Conservation (phyloP, 2,797 vertebrate species). For the Paramormyrops hopkinsi region DNA sequence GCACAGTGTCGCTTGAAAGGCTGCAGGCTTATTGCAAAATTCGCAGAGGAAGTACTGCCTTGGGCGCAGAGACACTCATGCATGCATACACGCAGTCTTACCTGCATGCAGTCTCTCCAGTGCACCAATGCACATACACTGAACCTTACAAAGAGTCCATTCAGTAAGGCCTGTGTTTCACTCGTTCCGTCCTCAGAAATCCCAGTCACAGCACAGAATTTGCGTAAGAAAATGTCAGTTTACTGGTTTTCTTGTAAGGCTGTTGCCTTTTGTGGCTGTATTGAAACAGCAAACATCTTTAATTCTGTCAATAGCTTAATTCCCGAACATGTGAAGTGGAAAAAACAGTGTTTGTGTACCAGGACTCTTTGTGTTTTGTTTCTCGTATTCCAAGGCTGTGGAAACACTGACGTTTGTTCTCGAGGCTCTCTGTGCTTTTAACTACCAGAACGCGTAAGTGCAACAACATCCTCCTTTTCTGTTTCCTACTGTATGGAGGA, state of each 20-base stretch:
- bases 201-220: neutral
- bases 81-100: slow-evolving; percentile 7
- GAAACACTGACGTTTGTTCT: slow-evolving; percentile 2
- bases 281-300: neutral
- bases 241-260: neutral
- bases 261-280: neutral
- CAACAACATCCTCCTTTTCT: slow-evolving; percentile 2
- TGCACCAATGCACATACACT: neutral
- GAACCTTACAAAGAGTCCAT: neutral
- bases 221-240: neutral
- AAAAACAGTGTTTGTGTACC: neutral
- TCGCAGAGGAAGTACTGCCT: neutral
- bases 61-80: neutral
- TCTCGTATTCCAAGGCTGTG: slow-evolving; percentile 7
- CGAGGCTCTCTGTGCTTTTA: neutral
- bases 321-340: slow-evolving; percentile 8
- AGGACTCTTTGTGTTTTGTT: slow-evolving; percentile 12
- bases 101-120: neutral
- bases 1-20: neutral
- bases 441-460: neutral
- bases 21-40: neutral
- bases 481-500: slow-evolving; percentile 14
- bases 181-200: neutral
- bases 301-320: neutral
- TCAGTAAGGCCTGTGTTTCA: neutral